Evolutionary conservation across 2,113 vertebrate genomes (phyloP), one percentile per base, ranked within the genome.

Genomic region (Syngnathus typhle): DNA sequence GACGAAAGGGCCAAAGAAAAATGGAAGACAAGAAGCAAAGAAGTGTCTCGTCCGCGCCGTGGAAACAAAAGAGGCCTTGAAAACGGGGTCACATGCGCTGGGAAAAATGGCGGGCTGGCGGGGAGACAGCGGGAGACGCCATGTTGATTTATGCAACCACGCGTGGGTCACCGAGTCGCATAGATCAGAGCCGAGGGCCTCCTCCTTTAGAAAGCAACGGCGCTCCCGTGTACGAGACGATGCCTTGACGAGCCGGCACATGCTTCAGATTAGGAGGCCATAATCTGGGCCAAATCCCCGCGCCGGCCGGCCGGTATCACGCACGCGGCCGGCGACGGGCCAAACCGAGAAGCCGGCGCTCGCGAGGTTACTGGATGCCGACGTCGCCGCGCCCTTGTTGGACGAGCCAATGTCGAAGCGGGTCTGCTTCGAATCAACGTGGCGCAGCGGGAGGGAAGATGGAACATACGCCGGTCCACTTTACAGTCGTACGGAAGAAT

Each of bases 251-350:
- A 60, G 44, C 6, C 44, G 5, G 77, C 90, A 92, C 88, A 92
- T 90, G 88, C 80, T 88, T 88, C 77, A 90, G 90, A 93, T 93
- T 93, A 93, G 85, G 84, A 92, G 83, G 87, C 68, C 37, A 78
- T 92, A 90, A 93, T 92, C 87, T 80, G 79, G 68, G 82, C 84
- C 86, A 89, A 88, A 87, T 72, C 63, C 76, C 32, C 67, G 80
- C 61, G 61, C 83, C 69, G n/a, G n/a, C n/a, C n/a, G n/a, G n/a
- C n/a, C n/a, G 70, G 77, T 85, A 77, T 86, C 65, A 15, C 67
- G 70, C 76, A 83, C 72, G 73, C 76, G 73, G 52, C 84, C 46
- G 43, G 63, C 55, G 27, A 16, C 27, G 52, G 23, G 52, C 55
- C 69, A 69, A 73, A 76, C 47, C 6, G 16, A 18, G 47, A 49